Evolutionary conservation across 2,888 invertebrate species (phyloP).

Genomic region (Drosophila algonquin): DNA sequence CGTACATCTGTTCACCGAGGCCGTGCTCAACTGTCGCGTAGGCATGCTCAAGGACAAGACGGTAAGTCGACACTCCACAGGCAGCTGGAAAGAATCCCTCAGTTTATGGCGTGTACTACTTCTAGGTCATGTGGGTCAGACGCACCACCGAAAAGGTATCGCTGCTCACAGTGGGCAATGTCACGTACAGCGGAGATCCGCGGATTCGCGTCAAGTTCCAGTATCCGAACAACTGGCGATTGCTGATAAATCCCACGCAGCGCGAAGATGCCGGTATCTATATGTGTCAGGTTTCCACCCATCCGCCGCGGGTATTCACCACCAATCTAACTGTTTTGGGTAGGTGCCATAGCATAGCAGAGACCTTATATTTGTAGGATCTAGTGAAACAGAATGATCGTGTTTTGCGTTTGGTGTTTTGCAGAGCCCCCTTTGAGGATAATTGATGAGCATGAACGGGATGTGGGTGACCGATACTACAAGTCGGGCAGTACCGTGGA

Average conservation of each 20-base stretch:
- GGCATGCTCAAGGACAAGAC: constrained; percentile 89
- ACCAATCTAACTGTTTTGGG: constrained; percentile 90
- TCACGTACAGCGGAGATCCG: constrained; percentile 87
- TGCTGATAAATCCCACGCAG: constrained; percentile 89
- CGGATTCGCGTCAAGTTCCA: constrained; percentile 88
- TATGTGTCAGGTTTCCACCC: constrained; percentile 92
- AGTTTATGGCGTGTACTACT: background rate
- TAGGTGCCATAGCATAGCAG: constrained; percentile 81
- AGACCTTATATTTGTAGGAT: too few relatives aligned
- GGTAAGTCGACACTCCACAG: constrained; percentile 83
- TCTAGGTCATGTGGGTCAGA: constrained; percentile 88
- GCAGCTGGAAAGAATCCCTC: background rate
- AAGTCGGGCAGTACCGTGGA: constrained; percentile 90
- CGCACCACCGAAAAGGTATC: constrained; percentile 87
- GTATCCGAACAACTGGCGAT: constrained; percentile 89
- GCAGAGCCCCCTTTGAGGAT: constrained; percentile 90
- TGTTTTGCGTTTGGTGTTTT: constrained; percentile 55
- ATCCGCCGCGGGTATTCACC: constrained; percentile 90
- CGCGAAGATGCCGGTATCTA: constrained; percentile 89
- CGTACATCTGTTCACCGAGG: constrained; percentile 87
- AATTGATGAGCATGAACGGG: constrained; percentile 89
- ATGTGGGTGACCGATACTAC: constrained; percentile 89
- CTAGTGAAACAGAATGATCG: too few relatives aligned
- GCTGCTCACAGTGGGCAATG: constrained; percentile 87
- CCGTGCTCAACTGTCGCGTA: constrained; percentile 88